Conservation (phyloP, 2,888 invertebrate genomes). For the Parapristionchus giblindavisi region DNA sequence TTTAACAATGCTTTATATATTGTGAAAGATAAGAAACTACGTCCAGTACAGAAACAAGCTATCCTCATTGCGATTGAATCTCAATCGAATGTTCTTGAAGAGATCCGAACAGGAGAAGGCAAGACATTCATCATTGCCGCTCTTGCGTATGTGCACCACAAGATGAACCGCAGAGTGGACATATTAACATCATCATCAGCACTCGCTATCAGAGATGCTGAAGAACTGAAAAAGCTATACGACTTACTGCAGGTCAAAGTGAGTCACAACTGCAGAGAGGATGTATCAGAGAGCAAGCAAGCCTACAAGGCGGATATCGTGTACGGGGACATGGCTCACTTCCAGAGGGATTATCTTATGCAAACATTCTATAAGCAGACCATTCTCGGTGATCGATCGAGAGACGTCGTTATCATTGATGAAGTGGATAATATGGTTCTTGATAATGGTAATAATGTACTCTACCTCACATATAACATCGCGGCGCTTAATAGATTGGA, state of each 20-base stretch:
- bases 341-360: conserved; percentile 69
- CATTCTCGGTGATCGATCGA: conserved; percentile 61
- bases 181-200: not conserved
- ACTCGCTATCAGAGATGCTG: conserved; percentile 38
- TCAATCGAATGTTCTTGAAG: conserved; percentile 54
- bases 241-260: conserved; percentile 60
- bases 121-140: conserved; percentile 70
- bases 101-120: conserved; percentile 71
- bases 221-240: conserved; percentile 45
- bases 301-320: conserved; percentile 68
- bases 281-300: conserved; percentile 53
- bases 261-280: conserved; percentile 62
- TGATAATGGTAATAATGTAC: conserved; percentile 71
- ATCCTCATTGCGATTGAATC: not conserved
- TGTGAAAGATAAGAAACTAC: not conserved
- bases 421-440: conserved; percentile 72
- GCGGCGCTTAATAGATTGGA: conserved; percentile 70
- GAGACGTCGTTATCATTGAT: conserved; percentile 70
- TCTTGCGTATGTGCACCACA: conserved; percentile 47
- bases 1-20: not conserved
- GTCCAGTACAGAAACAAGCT: not conserved
- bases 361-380: conserved; percentile 69
- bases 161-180: not conserved
- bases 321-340: conserved; percentile 69
- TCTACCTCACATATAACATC: conserved; percentile 70